Percentiles rank a stretch among this genome's conserved stretches.
Evolutionary conservation across 2,797 vertebrate genomes (phyloP).

Genomic region (Clarias pachynema): DNA sequence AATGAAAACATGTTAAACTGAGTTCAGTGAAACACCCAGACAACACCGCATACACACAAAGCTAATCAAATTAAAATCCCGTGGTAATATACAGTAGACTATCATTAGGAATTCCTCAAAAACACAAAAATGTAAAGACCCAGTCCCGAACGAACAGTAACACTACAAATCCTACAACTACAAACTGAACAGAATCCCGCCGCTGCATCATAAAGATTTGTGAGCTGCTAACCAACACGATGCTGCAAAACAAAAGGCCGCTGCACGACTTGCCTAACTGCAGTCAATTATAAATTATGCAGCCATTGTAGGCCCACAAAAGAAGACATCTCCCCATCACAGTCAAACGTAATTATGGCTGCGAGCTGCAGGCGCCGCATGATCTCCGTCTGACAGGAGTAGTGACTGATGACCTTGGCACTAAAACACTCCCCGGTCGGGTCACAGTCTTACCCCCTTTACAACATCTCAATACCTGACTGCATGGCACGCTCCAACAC

Average conservation of each 20-base stretch:
- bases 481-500: constrained; percentile 83
- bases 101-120: not conserved
- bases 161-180: constrained; percentile 17
- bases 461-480: constrained; percentile 79
- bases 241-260: constrained; percentile 73
- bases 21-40: not conserved
- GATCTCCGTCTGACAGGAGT: constrained; percentile 90
- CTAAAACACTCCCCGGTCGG: constrained; percentile 80
- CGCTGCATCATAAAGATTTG: constrained; percentile 35
- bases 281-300: constrained; percentile 98
- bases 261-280: constrained; percentile 78
- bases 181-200: not conserved
- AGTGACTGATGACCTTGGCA: constrained; percentile 98
- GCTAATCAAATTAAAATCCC: not conserved
- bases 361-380: constrained; percentile 84
- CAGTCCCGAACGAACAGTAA: not conserved
- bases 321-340: constrained; percentile 97
- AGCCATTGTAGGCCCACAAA: constrained; percentile 95
- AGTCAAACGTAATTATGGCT: constrained; percentile 99
- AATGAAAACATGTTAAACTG: not conserved
- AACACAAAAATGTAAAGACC: not conserved
- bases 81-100: not conserved
- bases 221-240: constrained; percentile 33
- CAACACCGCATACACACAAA: not conserved
- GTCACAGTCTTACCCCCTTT: constrained; percentile 74